Percentiles rank a stretch among this genome's conserved stretches.
These are phyloP conservation scores for Coleophora deauratella DNA, from an alignment of 2,888 invertebrate genomes.

Conservation along the genomic window DNA sequence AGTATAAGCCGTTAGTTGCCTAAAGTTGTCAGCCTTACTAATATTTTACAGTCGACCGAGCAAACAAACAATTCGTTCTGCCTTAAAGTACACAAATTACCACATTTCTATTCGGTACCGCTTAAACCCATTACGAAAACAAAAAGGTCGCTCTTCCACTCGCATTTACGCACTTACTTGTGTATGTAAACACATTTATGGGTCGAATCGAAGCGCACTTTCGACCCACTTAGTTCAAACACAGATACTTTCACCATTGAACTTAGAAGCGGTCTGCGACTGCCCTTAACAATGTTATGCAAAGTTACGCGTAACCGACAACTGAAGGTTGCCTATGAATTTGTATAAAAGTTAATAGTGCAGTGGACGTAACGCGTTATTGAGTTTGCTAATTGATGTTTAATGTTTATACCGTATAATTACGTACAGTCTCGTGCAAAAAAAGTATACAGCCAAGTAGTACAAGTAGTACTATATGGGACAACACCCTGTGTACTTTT, in stretches of 20 bases:
- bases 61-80: neutral
- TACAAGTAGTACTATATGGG: too few relatives aligned
- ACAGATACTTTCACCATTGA: conserved; percentile 11
- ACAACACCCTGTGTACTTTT: too few relatives aligned
- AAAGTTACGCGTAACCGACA: conserved; percentile 14
- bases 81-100: neutral
- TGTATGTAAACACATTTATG: conserved; percentile 2
- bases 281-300: conserved; percentile 15
- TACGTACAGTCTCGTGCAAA: too few relatives aligned
- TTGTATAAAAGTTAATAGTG: too few relatives aligned
- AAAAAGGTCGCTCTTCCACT: neutral
- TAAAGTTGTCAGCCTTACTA: too few relatives aligned
- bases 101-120: neutral
- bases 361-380: too few relatives aligned
- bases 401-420: too few relatives aligned
- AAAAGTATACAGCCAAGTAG: too few relatives aligned
- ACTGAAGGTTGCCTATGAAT: too few relatives aligned
- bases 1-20: too few relatives aligned
- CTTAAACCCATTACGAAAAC: conserved; percentile 1
- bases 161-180: neutral
- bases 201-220: conserved; percentile 1
- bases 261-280: conserved; percentile 7
- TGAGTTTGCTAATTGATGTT: too few relatives aligned
- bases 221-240: conserved; percentile 1
- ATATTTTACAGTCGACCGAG: too few relatives aligned